Conservation (phyloP, 2,113 vertebrate species). For the Carollia perspicillata region DNA sequence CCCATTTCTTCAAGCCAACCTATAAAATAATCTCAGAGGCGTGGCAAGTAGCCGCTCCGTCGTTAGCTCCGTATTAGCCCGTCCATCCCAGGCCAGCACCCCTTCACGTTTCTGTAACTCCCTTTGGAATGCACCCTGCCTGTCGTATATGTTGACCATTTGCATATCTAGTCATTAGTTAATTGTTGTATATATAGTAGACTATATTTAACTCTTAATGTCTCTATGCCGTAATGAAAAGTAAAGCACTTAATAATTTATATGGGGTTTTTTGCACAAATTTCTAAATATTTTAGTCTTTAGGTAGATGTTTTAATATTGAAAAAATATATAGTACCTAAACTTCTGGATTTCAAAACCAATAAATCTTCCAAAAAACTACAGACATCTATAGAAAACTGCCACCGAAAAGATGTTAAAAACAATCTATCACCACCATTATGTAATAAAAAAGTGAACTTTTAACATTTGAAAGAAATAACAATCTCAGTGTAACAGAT, state of each 20-base stretch:
- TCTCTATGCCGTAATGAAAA: neutral
- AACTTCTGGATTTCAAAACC: neutral
- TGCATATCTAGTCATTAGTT: neutral
- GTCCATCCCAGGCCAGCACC: neutral
- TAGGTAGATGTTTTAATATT: neutral
- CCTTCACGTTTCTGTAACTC: neutral
- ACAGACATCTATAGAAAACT: neutral
- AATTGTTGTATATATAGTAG: neutral
- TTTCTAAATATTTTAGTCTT: constrained; percentile 8
- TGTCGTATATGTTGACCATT: neutral
- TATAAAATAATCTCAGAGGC: neutral
- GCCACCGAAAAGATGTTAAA: neutral
- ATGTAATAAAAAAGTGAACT: neutral
- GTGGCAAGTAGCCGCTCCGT: neutral
- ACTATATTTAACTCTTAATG: neutral
- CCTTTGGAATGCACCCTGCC: neutral
- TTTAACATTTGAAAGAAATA: neutral
- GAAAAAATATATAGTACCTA: neutral
- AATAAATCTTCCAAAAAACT: neutral
- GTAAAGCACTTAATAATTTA: neutral
- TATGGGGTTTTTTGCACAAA: neutral
- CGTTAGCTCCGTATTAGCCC: neutral
- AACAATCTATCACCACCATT: neutral
- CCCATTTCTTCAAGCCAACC: neutral
- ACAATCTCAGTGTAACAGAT: neutral